A percentile compares a stretch with the other conserved stretches of the same genome.
Evolutionary conservation across 2,888 invertebrate species (phyloP).

Genomic region (Vanessa cardui): DNA sequence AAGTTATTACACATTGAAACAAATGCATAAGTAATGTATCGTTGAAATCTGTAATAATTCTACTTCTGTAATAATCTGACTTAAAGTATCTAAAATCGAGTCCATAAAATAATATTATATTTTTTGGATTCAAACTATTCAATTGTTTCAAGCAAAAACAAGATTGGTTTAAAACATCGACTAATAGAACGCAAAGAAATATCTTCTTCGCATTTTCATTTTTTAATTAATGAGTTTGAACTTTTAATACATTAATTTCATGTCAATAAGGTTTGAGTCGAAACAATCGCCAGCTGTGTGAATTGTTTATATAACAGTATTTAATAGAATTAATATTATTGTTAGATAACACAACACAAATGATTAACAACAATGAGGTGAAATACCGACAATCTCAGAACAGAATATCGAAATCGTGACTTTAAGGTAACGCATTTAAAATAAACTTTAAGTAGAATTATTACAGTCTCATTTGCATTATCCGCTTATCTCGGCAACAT

Average conservation of each 20-base stretch:
- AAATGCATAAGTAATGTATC: no score
- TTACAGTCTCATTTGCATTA: constrained; percentile 66
- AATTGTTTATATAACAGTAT: constrained; percentile 13
- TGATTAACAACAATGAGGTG: constrained; percentile 68
- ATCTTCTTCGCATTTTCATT: neutral
- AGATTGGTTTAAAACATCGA: no score
- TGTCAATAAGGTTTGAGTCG: constrained; percentile 7
- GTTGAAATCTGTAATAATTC: no score
- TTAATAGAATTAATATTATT: constrained; percentile 26
- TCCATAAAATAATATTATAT: neutral
- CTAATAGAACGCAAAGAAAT: neutral
- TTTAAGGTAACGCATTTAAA: constrained; percentile 46
- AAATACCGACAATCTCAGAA: constrained; percentile 69
- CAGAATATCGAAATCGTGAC: constrained; percentile 73
- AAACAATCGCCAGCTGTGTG: neutral
- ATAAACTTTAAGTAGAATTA: constrained; percentile 53
- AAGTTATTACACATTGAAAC: constrained; percentile 1
- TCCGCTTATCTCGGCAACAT: constrained; percentile 60
- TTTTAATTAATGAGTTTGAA: neutral
- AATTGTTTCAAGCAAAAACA: no score
- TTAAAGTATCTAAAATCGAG: no score
- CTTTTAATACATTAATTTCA: neutral
- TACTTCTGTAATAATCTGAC: no score
- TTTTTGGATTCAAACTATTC: neutral
- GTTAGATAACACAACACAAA: constrained; percentile 46